Percentiles rank a stretch among this genome's conserved stretches.
These are phyloP conservation scores for Aurelia sp. DNA, from an alignment of 30 jellyfish, hydroid and myxozoan species.

Conservation along the genomic window DNA sequence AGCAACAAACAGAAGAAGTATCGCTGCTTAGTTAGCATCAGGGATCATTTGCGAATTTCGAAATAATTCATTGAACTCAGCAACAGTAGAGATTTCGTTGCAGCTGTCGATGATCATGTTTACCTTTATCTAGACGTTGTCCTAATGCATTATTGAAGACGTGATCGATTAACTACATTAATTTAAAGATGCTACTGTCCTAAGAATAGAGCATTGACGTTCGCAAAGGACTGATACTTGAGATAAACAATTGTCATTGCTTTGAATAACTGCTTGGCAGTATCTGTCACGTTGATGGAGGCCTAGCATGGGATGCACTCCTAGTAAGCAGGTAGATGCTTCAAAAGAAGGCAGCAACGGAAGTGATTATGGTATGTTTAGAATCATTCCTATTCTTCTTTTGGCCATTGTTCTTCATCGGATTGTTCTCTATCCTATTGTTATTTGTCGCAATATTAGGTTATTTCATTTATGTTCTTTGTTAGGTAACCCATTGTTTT, in stretches of 20 bases:
- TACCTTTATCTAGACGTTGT: conserved; percentile 6
- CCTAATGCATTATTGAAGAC: conserved; percentile 42
- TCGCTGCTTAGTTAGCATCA: too few species aligned
- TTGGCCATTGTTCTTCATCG: not conserved
- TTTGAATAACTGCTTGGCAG: conserved; percentile 61
- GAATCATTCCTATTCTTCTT: not conserved
- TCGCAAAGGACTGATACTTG: not conserved
- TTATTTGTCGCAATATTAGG: not conserved
- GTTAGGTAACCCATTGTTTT: not conserved
- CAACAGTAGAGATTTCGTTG: not conserved
- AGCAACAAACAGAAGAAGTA: too few species aligned
- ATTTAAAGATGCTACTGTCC: conserved; percentile 23
- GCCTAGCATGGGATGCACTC: conserved; percentile 87
- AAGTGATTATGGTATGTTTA: conserved; percentile 53
- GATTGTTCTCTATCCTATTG: not conserved
- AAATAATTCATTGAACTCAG: too few species aligned
- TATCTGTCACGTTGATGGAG: conserved; percentile 47
- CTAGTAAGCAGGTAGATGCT: conserved; percentile 83
- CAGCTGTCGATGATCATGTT: conserved; percentile 32
- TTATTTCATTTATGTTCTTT: too few species aligned
- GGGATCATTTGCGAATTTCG: too few species aligned
- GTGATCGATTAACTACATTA: conserved; percentile 27
- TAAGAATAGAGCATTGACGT: conserved; percentile 20
- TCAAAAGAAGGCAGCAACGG: conserved; percentile 66
- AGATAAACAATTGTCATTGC: not conserved